Evolutionary conservation across 1,140 invertebrate species (phyloP).

Genomic region (Papilio machaon): DNA sequence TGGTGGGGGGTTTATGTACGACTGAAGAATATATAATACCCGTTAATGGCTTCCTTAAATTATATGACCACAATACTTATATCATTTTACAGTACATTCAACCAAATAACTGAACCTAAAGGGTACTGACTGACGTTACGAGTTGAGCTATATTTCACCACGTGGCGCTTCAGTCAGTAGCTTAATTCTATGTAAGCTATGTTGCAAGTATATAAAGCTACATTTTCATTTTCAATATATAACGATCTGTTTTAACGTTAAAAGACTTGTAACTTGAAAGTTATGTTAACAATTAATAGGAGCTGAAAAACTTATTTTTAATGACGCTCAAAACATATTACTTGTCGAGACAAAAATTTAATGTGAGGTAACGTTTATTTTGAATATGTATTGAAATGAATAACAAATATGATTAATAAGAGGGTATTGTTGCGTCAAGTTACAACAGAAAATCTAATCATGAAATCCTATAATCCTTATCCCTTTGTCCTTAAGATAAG

Average conservation of each 20-base stretch:
- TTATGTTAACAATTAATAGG: too few species aligned
- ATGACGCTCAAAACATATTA: neutral
- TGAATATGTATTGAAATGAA: neutral
- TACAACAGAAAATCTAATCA: slow-evolving; percentile 3
- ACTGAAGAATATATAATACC: neutral
- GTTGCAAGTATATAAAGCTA: too few species aligned
- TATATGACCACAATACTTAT: neutral
- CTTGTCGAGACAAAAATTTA: neutral
- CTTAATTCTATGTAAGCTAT: too few species aligned
- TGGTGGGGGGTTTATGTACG: neutral
- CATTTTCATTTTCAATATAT: too few species aligned
- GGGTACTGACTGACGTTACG: neutral
- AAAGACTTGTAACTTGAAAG: too few species aligned
- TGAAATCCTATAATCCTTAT: slow-evolving; percentile 1
- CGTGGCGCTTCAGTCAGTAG: too few species aligned
- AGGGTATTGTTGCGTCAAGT: neutral
- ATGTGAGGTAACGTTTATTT: neutral
- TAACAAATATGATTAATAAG: neutral
- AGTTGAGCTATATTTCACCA: too few species aligned
- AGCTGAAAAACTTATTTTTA: neutral
- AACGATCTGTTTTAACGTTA: too few species aligned
- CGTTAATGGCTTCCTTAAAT: slow-evolving; percentile 4
- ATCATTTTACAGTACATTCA: neutral
- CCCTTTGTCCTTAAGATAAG: slow-evolving; percentile 5
- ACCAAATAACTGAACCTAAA: neutral